Conservation (phyloP, 2,888 invertebrate species). For the Epistrophella euchroma region DNA sequence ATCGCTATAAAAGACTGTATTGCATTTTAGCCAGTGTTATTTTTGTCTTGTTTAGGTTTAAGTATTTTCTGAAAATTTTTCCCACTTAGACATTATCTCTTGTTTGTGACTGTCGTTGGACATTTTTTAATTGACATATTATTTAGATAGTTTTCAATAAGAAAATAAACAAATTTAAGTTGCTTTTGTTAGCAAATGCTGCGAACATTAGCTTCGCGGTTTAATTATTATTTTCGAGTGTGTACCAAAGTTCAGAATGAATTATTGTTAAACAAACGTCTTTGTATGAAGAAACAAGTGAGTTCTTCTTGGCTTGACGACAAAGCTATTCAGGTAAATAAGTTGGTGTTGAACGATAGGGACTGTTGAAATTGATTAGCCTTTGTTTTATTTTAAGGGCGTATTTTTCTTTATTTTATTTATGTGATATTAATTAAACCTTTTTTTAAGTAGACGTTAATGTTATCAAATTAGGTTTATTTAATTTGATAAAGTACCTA, state of each 20-base stretch:
- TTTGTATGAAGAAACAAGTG: constrained; percentile 28
- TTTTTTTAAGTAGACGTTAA: no score
- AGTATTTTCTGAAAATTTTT: constrained; percentile 10
- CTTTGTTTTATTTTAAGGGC: constrained; percentile 9
- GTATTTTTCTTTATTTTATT: neutral
- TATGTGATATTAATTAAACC: neutral
- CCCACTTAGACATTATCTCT: neutral
- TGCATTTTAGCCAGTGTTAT: neutral
- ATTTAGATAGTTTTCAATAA: constrained; percentile 1
- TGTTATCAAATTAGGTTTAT: no score
- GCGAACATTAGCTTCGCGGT: constrained; percentile 40
- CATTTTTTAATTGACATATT: neutral
- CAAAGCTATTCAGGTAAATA: constrained; percentile 56
- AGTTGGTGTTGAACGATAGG: neutral
- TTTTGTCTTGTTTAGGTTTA: constrained; percentile 9
- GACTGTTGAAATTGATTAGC: neutral
- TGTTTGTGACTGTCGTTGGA: neutral
- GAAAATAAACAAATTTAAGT: neutral
- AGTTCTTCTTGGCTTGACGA: constrained; percentile 31
- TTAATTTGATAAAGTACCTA: no score
- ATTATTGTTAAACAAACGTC: constrained; percentile 24
- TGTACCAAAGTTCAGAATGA: constrained; percentile 45
- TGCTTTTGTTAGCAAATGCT: neutral
- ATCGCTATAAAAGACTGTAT: neutral
- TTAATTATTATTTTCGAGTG: constrained; percentile 44